Conservation (phyloP, 2,888 invertebrate genomes). For the Cactoblastis cactorum region DNA sequence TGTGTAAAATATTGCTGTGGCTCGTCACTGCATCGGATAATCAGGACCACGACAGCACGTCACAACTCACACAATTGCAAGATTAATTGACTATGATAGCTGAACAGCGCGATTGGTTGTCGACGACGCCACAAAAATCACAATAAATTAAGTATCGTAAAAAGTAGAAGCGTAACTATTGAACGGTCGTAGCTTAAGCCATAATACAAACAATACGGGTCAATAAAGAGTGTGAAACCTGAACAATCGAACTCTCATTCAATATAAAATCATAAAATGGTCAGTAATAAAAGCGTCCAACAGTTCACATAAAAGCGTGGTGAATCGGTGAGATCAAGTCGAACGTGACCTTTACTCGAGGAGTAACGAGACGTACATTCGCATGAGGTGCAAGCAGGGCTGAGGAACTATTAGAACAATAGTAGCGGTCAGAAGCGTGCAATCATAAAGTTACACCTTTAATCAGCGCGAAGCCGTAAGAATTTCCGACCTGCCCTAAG, state of each 20-base stretch:
- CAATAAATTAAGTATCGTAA: neutral
- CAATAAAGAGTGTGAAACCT: constrained; percentile 27
- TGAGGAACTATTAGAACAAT: constrained; percentile 68
- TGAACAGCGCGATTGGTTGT: constrained; percentile 49
- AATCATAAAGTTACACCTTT: constrained; percentile 68
- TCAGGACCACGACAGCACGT: constrained; percentile 60
- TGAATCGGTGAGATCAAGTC: constrained; percentile 60
- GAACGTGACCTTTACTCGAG: constrained; percentile 56
- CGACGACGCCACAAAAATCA: constrained; percentile 32
- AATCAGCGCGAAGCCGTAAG: constrained; percentile 54
- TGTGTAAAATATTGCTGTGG: constrained; percentile 75
- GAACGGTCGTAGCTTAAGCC: neutral
- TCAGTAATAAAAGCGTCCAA: constrained; percentile 38
- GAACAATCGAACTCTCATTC: constrained; percentile 33
- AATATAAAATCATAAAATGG: constrained; percentile 31
- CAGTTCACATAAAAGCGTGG: constrained; percentile 54
- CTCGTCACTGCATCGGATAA: constrained; percentile 65
- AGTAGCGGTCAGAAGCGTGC: constrained; percentile 67
- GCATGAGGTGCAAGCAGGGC: constrained; percentile 43
- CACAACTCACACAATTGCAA: constrained; percentile 60
- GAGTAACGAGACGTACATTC: constrained; percentile 53
- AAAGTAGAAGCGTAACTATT: neutral
- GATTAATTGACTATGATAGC: constrained; percentile 66
- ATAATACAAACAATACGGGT: constrained; percentile 18
- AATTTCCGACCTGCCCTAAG: constrained; percentile 61